A percentile compares a stretch with the other conserved stretches of the same genome.
phyloP scores from a whole-genome alignment of 2,797 vertebrate species.

The Pseudochromis fuscus region DNA sequence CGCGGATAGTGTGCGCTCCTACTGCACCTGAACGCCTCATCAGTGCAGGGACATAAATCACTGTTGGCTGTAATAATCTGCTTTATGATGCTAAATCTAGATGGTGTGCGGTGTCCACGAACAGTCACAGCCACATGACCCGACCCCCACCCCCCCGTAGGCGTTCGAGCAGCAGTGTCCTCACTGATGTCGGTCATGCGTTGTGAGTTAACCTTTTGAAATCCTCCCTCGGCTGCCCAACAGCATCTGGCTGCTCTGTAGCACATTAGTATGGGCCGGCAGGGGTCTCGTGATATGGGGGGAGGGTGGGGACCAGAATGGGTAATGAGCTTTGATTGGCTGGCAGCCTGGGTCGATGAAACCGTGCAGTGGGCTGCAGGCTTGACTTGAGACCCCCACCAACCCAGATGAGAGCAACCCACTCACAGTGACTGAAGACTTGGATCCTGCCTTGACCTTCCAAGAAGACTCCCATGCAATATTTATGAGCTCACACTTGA shows the following conservation, averaged over 20 bases:
- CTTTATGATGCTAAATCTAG: slow-evolving; percentile 61
- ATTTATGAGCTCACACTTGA: slow-evolving; percentile 70
- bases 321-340: slow-evolving; percentile 71
- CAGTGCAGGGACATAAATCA: not conserved
- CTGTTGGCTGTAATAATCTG: slow-evolving; percentile 47
- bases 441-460: slow-evolving; percentile 77
- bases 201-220: slow-evolving; percentile 66
- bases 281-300: slow-evolving; percentile 61
- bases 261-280: slow-evolving; percentile 61
- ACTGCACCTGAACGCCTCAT: slow-evolving; percentile 35
- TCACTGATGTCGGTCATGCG: slow-evolving; percentile 61
- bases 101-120: slow-evolving; percentile 22
- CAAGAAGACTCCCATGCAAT: slow-evolving; percentile 59
- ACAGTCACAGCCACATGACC: too few relatives aligned
- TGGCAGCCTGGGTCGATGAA: slow-evolving; percentile 59
- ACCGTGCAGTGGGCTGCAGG: slow-evolving; percentile 49
- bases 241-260: slow-evolving; percentile 63
- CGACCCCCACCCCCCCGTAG: not conserved
- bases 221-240: slow-evolving; percentile 47
- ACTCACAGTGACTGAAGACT: slow-evolving; percentile 46
- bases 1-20: not conserved
- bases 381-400: slow-evolving; percentile 41
- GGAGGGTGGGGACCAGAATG: slow-evolving; percentile 56
- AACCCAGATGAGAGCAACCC: slow-evolving; percentile 33
- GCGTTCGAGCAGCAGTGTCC: slow-evolving; percentile 35